These are phyloP conservation scores for Oxyruncus cristatus DNA, from an alignment of 2,113 vertebrate genomes.

Conservation along the genomic window DNA sequence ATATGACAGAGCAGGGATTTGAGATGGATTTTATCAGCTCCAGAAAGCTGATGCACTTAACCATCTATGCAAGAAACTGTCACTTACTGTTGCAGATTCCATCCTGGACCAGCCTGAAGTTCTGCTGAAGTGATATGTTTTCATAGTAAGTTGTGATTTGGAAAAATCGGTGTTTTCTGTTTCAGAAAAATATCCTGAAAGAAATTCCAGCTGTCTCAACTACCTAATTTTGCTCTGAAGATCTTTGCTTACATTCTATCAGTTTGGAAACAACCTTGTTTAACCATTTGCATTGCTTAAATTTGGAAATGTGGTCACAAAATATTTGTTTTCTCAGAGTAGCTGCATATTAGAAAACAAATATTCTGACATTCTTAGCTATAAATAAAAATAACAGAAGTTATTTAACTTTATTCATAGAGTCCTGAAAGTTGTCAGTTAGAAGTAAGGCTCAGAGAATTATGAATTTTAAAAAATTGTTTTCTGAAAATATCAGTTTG, in stretches of 20 bases:
- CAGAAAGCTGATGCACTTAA: not conserved
- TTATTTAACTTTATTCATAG: not conserved
- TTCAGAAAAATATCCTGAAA: not conserved
- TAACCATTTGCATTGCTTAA: not conserved
- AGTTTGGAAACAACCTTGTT: not conserved
- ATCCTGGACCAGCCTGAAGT: not conserved
- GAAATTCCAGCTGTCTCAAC: not conserved
- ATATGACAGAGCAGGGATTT: not conserved
- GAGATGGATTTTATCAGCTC: not conserved
- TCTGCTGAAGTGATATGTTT: not conserved
- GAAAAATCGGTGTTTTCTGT: not conserved
- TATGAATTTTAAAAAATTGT: not conserved
- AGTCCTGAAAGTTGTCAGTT: not conserved
- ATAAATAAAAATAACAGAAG: not conserved
- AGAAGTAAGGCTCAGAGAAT: not conserved
- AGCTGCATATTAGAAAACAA: not conserved
- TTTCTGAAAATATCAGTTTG: not conserved
- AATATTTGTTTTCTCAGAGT: not conserved
- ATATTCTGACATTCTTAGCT: not conserved
- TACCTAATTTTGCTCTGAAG: not conserved
- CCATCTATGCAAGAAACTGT: not conserved
- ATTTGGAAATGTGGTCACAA: not conserved
- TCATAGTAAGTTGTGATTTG: not conserved
- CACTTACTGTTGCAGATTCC: not conserved
- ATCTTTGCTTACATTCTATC: not conserved